These are phyloP conservation scores for Spodoptera litura DNA, from an alignment of 1,140 invertebrate species.

Conservation along the genomic window DNA sequence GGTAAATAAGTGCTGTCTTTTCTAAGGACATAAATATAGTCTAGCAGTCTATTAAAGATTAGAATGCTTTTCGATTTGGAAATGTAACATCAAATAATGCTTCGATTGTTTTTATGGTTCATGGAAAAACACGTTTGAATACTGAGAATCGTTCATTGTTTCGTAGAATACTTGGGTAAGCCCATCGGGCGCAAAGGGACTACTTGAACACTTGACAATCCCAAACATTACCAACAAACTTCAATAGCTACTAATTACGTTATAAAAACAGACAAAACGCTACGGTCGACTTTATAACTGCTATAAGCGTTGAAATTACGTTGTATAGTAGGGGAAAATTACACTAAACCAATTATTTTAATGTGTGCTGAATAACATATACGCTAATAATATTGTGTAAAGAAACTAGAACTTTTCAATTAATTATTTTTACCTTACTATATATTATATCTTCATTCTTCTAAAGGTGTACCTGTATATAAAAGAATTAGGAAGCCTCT, in stretches of 20 bases:
- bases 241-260: not conserved
- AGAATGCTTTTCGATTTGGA: conserved; percentile 6
- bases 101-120: conserved; percentile 13
- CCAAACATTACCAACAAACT: not conserved
- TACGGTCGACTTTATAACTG: not conserved
- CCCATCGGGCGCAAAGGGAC: not conserved
- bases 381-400: not conserved
- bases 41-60: not conserved
- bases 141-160: conserved; percentile 26
- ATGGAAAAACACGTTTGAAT: conserved; percentile 14
- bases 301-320: conserved; percentile 9
- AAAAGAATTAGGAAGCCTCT: not conserved
- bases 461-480: not conserved
- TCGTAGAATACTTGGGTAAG: not conserved
- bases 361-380: not conserved
- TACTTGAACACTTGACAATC: not conserved
- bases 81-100: conserved; percentile 8
- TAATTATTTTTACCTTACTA: not conserved
- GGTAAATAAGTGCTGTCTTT: not conserved
- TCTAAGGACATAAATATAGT: not conserved
- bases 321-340: not conserved
- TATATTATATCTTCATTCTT: not conserved
- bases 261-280: conserved; percentile 8
- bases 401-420: not conserved
- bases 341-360: conserved; percentile 15